These are phyloP conservation scores for Xyrichtys novacula DNA, from an alignment of 2,797 vertebrate species.

Conservation along the genomic window DNA sequence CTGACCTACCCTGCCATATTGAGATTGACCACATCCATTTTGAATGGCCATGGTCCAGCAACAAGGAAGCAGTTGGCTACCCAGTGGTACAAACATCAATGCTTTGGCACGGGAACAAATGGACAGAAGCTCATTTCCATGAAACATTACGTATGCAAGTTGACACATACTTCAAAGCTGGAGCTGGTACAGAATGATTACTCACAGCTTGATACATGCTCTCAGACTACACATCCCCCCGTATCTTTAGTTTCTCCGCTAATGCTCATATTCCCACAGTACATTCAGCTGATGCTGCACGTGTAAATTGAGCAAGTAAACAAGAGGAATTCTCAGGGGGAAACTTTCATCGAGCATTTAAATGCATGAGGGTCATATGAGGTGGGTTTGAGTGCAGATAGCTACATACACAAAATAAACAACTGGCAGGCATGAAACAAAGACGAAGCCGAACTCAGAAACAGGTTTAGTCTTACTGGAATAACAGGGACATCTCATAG, in stretches of 20 bases:
- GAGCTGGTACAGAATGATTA: conserved; percentile 38
- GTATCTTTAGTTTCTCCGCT: conserved; percentile 29
- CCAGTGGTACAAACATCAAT: conserved; percentile 55
- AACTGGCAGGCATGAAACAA: neutral
- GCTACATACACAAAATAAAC: neutral
- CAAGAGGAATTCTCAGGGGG: neutral
- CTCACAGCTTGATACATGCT: conserved; percentile 34
- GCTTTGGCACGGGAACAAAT: conserved; percentile 67
- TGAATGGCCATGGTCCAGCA: conserved; percentile 58
- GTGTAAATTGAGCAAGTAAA: conserved; percentile 17
- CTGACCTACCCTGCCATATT: conserved; percentile 30
- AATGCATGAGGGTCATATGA: neutral
- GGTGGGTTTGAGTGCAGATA: neutral
- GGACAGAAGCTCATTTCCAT: conserved; percentile 68
- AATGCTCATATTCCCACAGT: conserved; percentile 4
- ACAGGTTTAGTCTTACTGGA: neutral
- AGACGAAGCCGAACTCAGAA: neutral
- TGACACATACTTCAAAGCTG: conserved; percentile 68
- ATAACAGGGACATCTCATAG: too few relatives aligned
- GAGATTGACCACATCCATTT: conserved; percentile 63
- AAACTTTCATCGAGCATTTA: conserved; percentile 3
- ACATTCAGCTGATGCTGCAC: conserved; percentile 13
- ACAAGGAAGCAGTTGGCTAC: conserved; percentile 56
- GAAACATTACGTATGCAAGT: conserved; percentile 61
- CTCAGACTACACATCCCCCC: conserved; percentile 23